phyloP scores from a whole-genome alignment of 1,140 invertebrate species.

The Aphis gossypii region DNA sequence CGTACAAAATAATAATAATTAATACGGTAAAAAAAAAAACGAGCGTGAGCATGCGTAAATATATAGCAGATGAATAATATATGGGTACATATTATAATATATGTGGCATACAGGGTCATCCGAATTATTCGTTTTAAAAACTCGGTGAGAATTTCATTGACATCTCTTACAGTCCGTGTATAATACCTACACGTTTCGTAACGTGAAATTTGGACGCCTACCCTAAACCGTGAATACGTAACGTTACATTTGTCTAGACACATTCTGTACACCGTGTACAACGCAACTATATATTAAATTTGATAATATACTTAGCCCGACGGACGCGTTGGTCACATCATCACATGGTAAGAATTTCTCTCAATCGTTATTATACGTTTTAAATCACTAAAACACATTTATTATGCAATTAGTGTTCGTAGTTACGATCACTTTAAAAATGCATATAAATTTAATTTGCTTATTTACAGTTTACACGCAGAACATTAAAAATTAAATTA shows the following conservation, averaged over 20 bases:
- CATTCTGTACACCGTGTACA: not conserved
- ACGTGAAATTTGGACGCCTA: not conserved
- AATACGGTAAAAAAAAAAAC: conserved; percentile 12
- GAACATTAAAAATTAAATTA: not conserved
- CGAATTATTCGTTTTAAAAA: not conserved
- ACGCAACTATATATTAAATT: not conserved
- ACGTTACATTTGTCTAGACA: not conserved
- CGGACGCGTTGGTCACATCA: not conserved
- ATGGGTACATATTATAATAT: not conserved
- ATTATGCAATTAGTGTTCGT: not conserved
- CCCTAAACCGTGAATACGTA: not conserved
- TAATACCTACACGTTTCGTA: not conserved
- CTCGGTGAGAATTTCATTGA: not conserved
- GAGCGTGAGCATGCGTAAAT: not conserved
- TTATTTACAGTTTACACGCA: not conserved
- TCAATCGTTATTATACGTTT: not conserved
- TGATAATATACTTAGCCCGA: not conserved
- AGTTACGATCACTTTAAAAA: not conserved
- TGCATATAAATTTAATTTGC: not conserved
- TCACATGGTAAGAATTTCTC: not conserved
- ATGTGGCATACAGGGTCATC: not conserved
- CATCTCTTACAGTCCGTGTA: not conserved
- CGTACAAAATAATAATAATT: not conserved
- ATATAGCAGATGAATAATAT: conserved; percentile 6
- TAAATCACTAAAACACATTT: not conserved